Conservation (phyloP, 37 sponge, comb jelly and placozoan species). For the Lycopodina hypogea region DNA sequence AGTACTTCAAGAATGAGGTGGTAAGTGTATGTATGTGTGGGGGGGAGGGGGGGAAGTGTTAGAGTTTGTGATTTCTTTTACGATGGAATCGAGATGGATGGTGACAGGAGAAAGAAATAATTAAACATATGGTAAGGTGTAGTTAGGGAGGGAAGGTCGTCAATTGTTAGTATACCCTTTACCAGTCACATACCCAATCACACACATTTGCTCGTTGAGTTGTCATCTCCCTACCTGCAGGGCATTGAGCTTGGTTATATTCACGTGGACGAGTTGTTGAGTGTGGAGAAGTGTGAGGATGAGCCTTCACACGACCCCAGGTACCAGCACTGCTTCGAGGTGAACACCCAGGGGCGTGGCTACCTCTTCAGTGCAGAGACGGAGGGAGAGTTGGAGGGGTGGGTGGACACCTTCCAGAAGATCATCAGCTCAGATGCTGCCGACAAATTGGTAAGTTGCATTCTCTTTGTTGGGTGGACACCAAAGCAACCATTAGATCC, state of each 20-base stretch:
- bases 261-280: constrained; percentile 58
- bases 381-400: constrained; percentile 49
- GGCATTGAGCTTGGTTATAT: constrained; percentile 41
- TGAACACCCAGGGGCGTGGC: constrained; percentile 61
- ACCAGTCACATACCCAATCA: too few species aligned
- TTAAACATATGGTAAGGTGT: too few species aligned
- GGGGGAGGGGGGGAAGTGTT: background rate
- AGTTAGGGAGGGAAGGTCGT: too few species aligned
- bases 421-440: constrained; percentile 54
- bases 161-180: too few species aligned
- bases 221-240: too few species aligned
- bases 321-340: constrained; percentile 64
- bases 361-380: constrained; percentile 68
- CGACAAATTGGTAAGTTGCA: constrained; percentile 57
- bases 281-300: constrained; percentile 53
- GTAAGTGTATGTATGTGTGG: constrained; percentile 20
- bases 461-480: too few species aligned
- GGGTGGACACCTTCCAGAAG: constrained; percentile 48
- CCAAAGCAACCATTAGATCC: too few species aligned
- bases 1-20: constrained; percentile 74
- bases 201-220: too few species aligned
- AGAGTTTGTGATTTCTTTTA: too few species aligned
- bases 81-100: too few species aligned
- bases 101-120: too few species aligned
- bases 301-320: constrained; percentile 32